A percentile compares a stretch with the other conserved stretches of the same genome.
These are phyloP conservation scores for Lanius ludovicianus DNA, from an alignment of 2,113 vertebrate species.

Conservation along the genomic window DNA sequence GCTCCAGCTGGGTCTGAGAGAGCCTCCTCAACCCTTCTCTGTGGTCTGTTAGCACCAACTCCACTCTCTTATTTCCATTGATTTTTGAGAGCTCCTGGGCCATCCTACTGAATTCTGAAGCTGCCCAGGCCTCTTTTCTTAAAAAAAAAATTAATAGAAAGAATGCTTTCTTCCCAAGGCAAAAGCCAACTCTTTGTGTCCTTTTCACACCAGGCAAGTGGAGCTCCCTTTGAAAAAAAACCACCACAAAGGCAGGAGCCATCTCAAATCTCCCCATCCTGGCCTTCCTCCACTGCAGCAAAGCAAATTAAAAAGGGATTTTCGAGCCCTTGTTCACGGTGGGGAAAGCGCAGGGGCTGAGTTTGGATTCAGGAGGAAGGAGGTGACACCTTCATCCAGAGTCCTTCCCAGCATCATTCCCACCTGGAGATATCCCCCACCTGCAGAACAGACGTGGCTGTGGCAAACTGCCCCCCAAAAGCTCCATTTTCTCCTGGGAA, in stretches of 20 bases:
- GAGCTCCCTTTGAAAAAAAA: neutral
- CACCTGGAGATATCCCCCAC: neutral
- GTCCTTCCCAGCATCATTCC: neutral
- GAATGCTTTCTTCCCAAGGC: neutral
- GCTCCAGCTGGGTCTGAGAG: neutral
- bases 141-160: neutral
- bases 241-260: neutral
- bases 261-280: neutral
- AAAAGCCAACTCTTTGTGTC: neutral
- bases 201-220: neutral
- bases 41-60: neutral
- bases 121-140: neutral
- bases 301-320: neutral
- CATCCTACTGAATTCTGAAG: neutral
- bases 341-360: neutral
- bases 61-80: neutral
- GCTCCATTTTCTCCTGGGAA: neutral
- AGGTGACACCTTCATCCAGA: neutral
- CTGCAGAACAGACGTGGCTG: accelerated
- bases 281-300: neutral
- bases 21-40: neutral
- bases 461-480: neutral
- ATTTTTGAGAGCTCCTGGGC: neutral
- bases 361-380: neutral
- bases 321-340: neutral